Evolutionary conservation across 2,113 vertebrate genomes (phyloP).

Genomic region (Laticauda laticaudata): DNA sequence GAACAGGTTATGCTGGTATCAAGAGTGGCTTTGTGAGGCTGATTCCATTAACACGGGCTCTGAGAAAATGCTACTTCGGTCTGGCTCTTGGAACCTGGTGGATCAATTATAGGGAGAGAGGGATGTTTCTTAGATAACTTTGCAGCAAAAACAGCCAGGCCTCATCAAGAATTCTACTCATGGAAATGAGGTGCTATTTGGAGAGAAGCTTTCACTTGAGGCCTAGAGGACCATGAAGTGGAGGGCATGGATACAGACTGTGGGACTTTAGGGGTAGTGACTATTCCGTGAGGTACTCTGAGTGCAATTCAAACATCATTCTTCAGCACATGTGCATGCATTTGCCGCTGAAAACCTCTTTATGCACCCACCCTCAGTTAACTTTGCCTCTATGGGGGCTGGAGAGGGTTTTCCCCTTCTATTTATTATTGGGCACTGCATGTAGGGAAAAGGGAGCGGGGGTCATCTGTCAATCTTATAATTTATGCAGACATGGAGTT

Average conservation of each 20-base stretch:
- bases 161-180: background rate
- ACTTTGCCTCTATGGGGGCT: constrained; percentile 56
- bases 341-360: constrained; percentile 41
- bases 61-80: background rate
- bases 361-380: constrained; percentile 38
- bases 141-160: background rate
- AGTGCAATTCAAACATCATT: constrained; percentile 16
- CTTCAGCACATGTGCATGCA: constrained; percentile 24
- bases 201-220: background rate
- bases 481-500: background rate
- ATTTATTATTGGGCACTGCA: constrained; percentile 41
- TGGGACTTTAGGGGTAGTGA: background rate
- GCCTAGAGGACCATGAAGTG: constrained; percentile 13
- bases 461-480: constrained; percentile 52
- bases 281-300: background rate
- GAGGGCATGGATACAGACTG: constrained; percentile 7
- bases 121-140: background rate
- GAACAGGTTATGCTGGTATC: constrained; percentile 43
- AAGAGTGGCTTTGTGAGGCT: constrained; percentile 16
- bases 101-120: background rate
- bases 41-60: background rate
- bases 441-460: constrained; percentile 50
- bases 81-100: background rate
- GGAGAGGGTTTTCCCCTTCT: constrained; percentile 46
- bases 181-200: background rate